These are phyloP conservation scores for Arctopsyche grandis DNA, from an alignment of 1,140 invertebrate genomes.

Conservation along the genomic window DNA sequence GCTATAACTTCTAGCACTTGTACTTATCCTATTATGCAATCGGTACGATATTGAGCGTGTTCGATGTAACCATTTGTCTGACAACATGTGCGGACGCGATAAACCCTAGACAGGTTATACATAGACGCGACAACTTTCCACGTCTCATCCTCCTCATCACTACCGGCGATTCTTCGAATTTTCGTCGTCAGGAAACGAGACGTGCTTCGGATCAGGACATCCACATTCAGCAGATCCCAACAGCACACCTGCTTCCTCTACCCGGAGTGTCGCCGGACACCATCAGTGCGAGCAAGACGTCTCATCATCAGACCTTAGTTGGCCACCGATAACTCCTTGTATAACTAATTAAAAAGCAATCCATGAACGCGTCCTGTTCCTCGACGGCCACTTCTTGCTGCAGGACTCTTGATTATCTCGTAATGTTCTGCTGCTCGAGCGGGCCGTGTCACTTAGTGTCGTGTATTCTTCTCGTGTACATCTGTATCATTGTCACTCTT, in stretches of 20 bases:
- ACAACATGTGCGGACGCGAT: constrained; percentile 22
- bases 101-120: constrained; percentile 28
- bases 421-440: constrained; percentile 24
- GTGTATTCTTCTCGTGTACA: background rate
- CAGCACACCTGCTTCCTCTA: too few relatives aligned
- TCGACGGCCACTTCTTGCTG: background rate
- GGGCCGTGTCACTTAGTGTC: constrained; percentile 12
- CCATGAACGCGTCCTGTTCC: constrained; percentile 24
- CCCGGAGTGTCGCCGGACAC: too few relatives aligned
- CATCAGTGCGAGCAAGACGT: too few relatives aligned
- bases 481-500: constrained; percentile 11
- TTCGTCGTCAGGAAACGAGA: constrained; percentile 20
- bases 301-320: too few relatives aligned
- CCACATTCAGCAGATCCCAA: too few relatives aligned
- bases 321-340: too few relatives aligned
- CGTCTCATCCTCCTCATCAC: constrained; percentile 3
- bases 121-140: constrained; percentile 3
- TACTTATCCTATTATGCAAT: too few relatives aligned
- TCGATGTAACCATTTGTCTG: constrained; percentile 32
- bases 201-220: background rate
- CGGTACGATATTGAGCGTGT: constrained; percentile 9
- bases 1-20: too few relatives aligned
- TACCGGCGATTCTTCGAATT: constrained; percentile 27
- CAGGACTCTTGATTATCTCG: constrained; percentile 39
- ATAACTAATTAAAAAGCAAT: constrained; percentile 41